These are phyloP conservation scores for Hirtodrosophila confusa DNA, from an alignment of 2,888 invertebrate species.

Conservation along the genomic window DNA sequence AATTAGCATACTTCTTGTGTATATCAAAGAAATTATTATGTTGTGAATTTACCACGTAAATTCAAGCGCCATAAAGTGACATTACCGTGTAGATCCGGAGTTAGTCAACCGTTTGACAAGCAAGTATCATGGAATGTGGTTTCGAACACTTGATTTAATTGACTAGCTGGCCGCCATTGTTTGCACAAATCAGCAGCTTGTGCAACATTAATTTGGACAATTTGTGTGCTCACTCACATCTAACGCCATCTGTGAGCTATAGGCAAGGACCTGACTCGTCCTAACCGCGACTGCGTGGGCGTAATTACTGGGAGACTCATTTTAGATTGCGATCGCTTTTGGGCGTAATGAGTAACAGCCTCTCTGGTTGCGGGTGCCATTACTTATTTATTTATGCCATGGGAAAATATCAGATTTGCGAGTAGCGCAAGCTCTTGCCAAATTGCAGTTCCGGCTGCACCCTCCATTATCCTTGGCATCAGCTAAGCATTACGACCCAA, in stretches of 20 bases:
- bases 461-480: slow-evolving; percentile 40
- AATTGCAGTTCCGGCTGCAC: slow-evolving; percentile 48
- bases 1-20: too few species aligned
- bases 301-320: slow-evolving; percentile 45
- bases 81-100: too few species aligned
- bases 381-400: slow-evolving; percentile 59
- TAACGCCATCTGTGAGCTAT: not conserved
- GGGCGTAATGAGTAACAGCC: slow-evolving; percentile 22
- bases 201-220: slow-evolving; percentile 67
- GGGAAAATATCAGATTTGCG: slow-evolving; percentile 60
- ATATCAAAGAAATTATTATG: too few species aligned
- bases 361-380: slow-evolving; percentile 36
- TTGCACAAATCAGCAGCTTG: slow-evolving; percentile 49
- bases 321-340: slow-evolving; percentile 48
- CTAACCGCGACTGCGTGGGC: slow-evolving; percentile 15
- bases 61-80: too few species aligned
- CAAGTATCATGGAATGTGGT: not conserved
- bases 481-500: slow-evolving; percentile 55
- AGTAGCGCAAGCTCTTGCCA: slow-evolving; percentile 50
- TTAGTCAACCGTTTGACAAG: too few species aligned
- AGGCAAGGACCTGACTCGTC: not conserved
- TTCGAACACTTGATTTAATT: slow-evolving; percentile 32
- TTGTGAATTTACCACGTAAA: too few species aligned
- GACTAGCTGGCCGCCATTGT: slow-evolving; percentile 44
- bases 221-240: slow-evolving; percentile 34